These are phyloP conservation scores for Sebastolobus alascanus DNA, from an alignment of 2,797 vertebrate species.

Conservation along the genomic window DNA sequence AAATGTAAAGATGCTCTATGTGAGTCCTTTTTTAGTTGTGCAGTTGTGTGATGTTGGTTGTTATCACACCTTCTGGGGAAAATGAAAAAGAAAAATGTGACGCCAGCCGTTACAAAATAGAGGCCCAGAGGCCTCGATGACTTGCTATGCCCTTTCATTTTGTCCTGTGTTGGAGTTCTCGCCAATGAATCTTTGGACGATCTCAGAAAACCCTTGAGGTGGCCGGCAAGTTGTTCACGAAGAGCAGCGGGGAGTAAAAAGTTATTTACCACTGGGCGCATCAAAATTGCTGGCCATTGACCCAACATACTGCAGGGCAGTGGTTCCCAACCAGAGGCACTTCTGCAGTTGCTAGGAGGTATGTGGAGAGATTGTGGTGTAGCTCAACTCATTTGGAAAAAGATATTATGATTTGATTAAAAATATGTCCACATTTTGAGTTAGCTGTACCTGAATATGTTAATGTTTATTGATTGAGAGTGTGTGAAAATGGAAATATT, in stretches of 20 bases:
- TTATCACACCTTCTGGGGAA: constrained; percentile 22
- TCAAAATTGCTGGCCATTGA: constrained; percentile 37
- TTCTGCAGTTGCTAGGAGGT: background rate
- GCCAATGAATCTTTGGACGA: constrained; percentile 21
- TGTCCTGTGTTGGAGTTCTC: constrained; percentile 35
- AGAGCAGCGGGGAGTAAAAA: constrained; percentile 50
- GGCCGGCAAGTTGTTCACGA: constrained; percentile 36
- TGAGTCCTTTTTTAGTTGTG: constrained; percentile 14
- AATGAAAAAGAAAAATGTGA: background rate
- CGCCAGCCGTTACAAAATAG: constrained; percentile 19
- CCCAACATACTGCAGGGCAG: background rate
- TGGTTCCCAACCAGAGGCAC: background rate
- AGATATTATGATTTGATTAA: background rate
- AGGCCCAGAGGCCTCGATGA: constrained; percentile 25
- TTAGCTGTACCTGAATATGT: background rate
- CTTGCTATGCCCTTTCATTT: constrained; percentile 58
- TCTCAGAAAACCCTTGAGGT: constrained; percentile 56
- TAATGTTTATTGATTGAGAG: background rate
- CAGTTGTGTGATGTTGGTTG: constrained; percentile 22
- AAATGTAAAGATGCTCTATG: constrained; percentile 6
- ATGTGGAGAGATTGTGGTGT: background rate
- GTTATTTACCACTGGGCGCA: constrained; percentile 58
- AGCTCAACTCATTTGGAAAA: background rate
- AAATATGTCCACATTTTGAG: background rate
- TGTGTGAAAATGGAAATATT: background rate